phyloP scores from a whole-genome alignment of 2,888 invertebrate genomes.

The Ditylenchus weischeri region DNA sequence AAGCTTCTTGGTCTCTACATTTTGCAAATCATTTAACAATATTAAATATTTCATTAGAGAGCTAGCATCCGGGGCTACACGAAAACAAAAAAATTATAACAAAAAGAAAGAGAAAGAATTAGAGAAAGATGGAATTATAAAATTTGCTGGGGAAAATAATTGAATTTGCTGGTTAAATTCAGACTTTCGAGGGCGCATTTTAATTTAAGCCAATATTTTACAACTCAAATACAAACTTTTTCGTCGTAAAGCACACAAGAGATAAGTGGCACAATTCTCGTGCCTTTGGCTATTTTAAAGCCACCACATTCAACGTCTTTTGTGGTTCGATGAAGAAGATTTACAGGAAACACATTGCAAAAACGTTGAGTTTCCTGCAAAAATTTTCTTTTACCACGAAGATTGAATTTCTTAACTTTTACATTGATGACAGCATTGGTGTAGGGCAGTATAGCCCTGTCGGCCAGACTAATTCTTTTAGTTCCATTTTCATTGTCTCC shows the following conservation, averaged over 20 bases:
- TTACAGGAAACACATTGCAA: constrained; percentile 24
- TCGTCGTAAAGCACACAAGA: constrained; percentile 24
- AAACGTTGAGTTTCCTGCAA: background rate
- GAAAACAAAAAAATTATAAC: too few relatives aligned
- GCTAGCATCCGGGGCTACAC: too few relatives aligned
- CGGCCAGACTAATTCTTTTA: constrained; percentile 5
- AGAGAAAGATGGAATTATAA: too few relatives aligned
- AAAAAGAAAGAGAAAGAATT: too few relatives aligned
- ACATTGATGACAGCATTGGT: constrained; percentile 28
- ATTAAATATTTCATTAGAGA: too few relatives aligned
- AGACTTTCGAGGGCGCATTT: too few relatives aligned
- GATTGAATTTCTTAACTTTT: background rate
- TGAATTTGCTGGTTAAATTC: too few relatives aligned
- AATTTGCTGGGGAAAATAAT: too few relatives aligned
- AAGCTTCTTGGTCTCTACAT: too few relatives aligned
- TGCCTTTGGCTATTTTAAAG: constrained; percentile 15
- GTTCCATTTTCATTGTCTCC: background rate
- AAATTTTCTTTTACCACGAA: too few relatives aligned
- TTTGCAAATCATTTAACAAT: too few relatives aligned
- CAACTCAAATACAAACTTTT: constrained; percentile 11
- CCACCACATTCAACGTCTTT: constrained; percentile 25
- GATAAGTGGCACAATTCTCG: constrained; percentile 24
- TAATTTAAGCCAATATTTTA: too few relatives aligned
- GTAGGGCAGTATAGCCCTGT: constrained; percentile 20
- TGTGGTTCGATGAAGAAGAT: constrained; percentile 20